phyloP scores from a whole-genome alignment of 64 coral and sea anemone species.

The Montipora capricornis region DNA sequence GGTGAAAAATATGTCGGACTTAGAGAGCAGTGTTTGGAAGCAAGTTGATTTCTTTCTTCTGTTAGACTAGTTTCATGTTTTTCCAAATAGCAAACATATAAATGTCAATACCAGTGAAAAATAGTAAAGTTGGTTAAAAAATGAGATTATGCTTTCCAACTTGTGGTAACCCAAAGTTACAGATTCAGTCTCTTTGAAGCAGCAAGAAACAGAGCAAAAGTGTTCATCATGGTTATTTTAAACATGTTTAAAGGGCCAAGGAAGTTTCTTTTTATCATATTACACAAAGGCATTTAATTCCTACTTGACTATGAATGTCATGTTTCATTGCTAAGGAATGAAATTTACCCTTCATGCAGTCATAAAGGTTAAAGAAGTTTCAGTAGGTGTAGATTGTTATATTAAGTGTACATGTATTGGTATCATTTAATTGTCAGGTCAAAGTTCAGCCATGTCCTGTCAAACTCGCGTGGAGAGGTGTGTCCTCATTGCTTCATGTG shows the following conservation, averaged over 20 bases:
- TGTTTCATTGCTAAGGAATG: background rate
- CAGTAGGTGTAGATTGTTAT: constrained; percentile 22
- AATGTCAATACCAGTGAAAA: no score
- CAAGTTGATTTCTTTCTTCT: no score
- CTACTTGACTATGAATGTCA: background rate
- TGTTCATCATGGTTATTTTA: constrained; percentile 24
- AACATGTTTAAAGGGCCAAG: background rate
- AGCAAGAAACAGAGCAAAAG: background rate
- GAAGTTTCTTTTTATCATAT: constrained; percentile 51
- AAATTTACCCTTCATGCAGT: constrained; percentile 11
- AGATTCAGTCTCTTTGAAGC: constrained; percentile 40
- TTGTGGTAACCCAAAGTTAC: background rate
- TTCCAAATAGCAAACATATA: no score
- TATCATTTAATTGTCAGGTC: background rate
- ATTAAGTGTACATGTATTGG: background rate
- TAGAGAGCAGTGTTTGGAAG: no score
- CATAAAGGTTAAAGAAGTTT: background rate
- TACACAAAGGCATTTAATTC: constrained; percentile 1
- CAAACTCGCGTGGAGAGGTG: constrained; percentile 8
- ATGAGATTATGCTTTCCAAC: background rate
- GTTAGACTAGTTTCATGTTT: no score
- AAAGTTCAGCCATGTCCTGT: background rate
- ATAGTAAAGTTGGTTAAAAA: no score
- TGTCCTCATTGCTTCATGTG: constrained; percentile 29
- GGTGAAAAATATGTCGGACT: background rate